phyloP scores from a whole-genome alignment of 2,113 vertebrate species.

The Neolamprologus longior region DNA sequence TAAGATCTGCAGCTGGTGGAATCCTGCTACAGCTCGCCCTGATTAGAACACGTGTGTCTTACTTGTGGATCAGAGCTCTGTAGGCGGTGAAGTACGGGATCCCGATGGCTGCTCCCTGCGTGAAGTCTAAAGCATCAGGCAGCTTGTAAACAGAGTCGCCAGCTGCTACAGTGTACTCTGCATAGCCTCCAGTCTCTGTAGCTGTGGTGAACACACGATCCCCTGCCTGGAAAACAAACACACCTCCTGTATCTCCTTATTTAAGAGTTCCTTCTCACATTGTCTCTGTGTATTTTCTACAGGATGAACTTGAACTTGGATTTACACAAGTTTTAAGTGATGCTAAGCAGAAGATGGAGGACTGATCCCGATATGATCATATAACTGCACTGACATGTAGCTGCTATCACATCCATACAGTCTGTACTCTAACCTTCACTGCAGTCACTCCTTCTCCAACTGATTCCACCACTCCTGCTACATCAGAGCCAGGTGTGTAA shows the following conservation, averaged over 20 bases:
- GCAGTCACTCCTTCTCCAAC: slow-evolving; percentile 73
- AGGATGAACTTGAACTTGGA: neutral
- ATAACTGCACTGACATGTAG: neutral
- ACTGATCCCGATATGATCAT: neutral
- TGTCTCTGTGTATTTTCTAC: neutral
- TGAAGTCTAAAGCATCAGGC: slow-evolving; percentile 73
- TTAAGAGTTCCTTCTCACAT: neutral
- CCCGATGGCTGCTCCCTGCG: slow-evolving; percentile 84
- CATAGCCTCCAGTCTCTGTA: slow-evolving; percentile 84
- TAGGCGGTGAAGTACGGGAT: slow-evolving; percentile 91
- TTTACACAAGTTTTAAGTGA: neutral
- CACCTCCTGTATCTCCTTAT: neutral
- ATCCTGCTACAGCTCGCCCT: neutral
- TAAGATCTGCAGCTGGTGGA: neutral
- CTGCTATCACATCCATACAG: neutral
- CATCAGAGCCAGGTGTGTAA: slow-evolving; percentile 83
- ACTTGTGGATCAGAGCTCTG: slow-evolving; percentile 89
- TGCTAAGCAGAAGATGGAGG: neutral
- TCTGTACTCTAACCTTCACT: slow-evolving; percentile 72
- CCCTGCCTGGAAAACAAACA: slow-evolving; percentile 71
- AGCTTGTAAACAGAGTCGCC: slow-evolving; percentile 74
- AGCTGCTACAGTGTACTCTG: slow-evolving; percentile 78
- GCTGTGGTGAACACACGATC: slow-evolving; percentile 82
- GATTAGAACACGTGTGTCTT: slow-evolving; percentile 20
- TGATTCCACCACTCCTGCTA: slow-evolving; percentile 77